Conservation (phyloP, 2,113 vertebrate species). For the Micromys minutus region DNA sequence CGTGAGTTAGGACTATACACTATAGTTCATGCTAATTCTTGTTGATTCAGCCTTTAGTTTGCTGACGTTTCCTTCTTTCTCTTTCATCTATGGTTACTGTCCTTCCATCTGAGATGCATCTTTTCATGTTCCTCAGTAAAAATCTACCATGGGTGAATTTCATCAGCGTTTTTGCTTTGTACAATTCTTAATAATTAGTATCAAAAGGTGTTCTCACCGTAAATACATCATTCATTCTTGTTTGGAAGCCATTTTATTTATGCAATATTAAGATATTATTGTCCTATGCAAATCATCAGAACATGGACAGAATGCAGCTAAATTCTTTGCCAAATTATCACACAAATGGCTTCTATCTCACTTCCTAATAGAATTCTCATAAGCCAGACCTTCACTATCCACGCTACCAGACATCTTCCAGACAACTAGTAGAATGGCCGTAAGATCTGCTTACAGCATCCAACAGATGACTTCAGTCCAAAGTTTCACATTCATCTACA, state of each 20-base stretch:
- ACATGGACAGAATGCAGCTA: neutral
- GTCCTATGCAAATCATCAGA: neutral
- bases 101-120: neutral
- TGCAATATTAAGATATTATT: neutral
- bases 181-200: neutral
- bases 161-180: neutral
- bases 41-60: neutral
- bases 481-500: neutral
- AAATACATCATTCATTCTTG: neutral
- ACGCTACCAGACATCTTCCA: neutral
- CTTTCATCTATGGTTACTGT: neutral
- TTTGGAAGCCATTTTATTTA: neutral
- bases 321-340: neutral
- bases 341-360: neutral
- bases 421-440: neutral
- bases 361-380: neutral
- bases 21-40: neutral
- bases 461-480: neutral
- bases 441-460: neutral
- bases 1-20: neutral
- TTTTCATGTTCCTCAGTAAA: neutral
- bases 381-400: neutral
- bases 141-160: neutral
- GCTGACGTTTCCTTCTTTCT: neutral
- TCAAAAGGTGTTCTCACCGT: neutral